Evolutionary conservation across 1,140 invertebrate genomes (phyloP), one percentile per base, ranked within the genome.

Genomic region (Aphelinus certus): DNA sequence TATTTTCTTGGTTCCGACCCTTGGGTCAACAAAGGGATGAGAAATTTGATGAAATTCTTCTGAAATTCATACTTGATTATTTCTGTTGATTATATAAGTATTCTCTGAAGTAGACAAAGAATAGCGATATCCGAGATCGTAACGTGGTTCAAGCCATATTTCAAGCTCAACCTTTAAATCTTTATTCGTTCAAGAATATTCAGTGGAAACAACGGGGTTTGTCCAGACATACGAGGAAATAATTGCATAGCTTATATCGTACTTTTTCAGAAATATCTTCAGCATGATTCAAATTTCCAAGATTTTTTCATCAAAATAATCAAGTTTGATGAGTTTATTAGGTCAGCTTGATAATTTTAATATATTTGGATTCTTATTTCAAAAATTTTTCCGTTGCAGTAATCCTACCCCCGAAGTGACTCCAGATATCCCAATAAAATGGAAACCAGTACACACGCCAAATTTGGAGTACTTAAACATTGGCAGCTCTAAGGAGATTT

Each of bases 381-480:
- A 57, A 26, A 26, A 26, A 26, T 26, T 64, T 77, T 75, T 60
- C 62, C 76, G 9, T 80, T 85, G 45, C 67, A 90, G 90, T 75
- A 88, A 89, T 81, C 89, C 89, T 3, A 90, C 88, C 3, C 88
- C 88, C 0, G 80, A 86, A 78, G 62, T 84, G 3, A 83, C 85
- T 3, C 7, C 73, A 1, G 7, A 82, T 6, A 70, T 86, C 48
- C 82, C 85, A 6, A 43, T 84, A 0, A 88, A 87, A 75, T 90
- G 90, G 90, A 81, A 83, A n/a, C 88, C 89, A 51, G 82, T 89
- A 0, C 84, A 80, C 55, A 85, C 85, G 0, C 46, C 83, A 2
- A 71, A 81, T 2, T 82, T 88, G 57, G 88, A 90, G 75, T 90
- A 89, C 76, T 82, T 88, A 48, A 71, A 83, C 62, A 89, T 90